Evolutionary conservation across 2,888 invertebrate genomes (phyloP), one percentile per base, ranked within the genome.

Genomic region (Amaurobius ferox): DNA sequence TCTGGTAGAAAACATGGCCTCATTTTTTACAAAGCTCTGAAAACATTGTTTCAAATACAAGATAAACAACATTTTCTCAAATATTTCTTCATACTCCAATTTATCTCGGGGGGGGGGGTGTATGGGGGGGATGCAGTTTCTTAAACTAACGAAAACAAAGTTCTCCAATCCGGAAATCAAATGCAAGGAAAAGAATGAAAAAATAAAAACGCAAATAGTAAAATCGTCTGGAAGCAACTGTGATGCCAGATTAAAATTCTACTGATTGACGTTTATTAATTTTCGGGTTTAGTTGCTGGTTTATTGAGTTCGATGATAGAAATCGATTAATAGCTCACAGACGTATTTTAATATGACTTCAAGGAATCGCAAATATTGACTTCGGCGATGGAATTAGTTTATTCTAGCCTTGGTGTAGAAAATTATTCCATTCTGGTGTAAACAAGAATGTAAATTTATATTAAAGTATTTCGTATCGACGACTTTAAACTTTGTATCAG

Each of bases 261-360:
- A 30, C 13, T 68, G 67, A 68, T 39, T 35, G 67, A 23, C 67
- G 23, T 68, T 68, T 68, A 68, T 39, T 68, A 68, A 68, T 68
- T 68, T 68, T 23, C 9, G 39, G 39, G 55, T 55, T 55, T n/a
- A 55, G 55, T 23, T 23, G 55, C 16, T 2, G 16, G 2, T 16
- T 23, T n/a, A 16, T 16, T 55, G 55, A 55, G 2, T 16, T 3
- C 23, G 55, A 23, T 16, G 19, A 23, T 55, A 16, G 19, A 7
- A 44, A 44, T 16, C 2, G 44, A 2, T 7, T 7, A 44, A 44
- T 35, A 35, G 44, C n/a, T 44, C 44, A 7, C 44, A 44, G n/a
- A 3, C 23, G 35, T 35, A 55, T 23, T 55, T 55, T 55, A 55
- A 55, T 55, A 55, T 55, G 16, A 1, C 55, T n/a, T 23, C 23